Conservation (phyloP, 2,888 invertebrate genomes). For the Dicranocentrus wangi region DNA sequence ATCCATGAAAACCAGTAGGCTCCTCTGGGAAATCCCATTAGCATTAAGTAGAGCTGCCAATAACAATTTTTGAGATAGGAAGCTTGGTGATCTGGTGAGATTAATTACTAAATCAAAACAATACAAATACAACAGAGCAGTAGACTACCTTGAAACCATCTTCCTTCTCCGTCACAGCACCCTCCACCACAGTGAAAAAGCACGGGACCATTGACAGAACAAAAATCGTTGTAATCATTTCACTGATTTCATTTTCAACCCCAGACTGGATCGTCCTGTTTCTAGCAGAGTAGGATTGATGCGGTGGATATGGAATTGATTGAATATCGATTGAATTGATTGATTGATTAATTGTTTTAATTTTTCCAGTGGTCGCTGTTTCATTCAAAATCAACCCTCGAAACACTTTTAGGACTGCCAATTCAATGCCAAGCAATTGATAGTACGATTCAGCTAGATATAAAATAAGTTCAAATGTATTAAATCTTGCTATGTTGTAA, state of each 20-base stretch:
- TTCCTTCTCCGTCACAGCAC: slow-evolving; percentile 54
- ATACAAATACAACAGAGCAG: background rate
- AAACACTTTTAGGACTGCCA: slow-evolving; percentile 2
- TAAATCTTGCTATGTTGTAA: too few species aligned
- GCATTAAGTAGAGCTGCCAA: slow-evolving; percentile 38
- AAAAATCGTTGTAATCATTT: slow-evolving; percentile 34
- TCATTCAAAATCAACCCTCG: background rate
- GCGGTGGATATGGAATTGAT: slow-evolving; percentile 46
- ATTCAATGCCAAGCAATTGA: slow-evolving; percentile 28
- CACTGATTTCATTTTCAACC: slow-evolving; percentile 1
- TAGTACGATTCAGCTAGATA: slow-evolving; percentile 9
- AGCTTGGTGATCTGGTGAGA: background rate
- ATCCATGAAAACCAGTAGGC: slow-evolving; percentile 63
- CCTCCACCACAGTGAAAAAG: slow-evolving; percentile 48
- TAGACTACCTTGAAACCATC: slow-evolving; percentile 53
- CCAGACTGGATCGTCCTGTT: background rate
- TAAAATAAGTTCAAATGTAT: background rate
- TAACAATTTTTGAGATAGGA: background rate
- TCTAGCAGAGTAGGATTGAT: background rate
- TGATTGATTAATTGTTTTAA: slow-evolving; percentile 10
- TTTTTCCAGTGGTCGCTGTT: background rate
- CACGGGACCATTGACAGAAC: slow-evolving; percentile 50
- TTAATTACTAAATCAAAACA: background rate
- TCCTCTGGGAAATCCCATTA: slow-evolving; percentile 54
- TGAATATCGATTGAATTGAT: slow-evolving; percentile 10